Evolutionary conservation across 2,888 invertebrate genomes (phyloP).

Genomic region (Dynastes tityus): DNA sequence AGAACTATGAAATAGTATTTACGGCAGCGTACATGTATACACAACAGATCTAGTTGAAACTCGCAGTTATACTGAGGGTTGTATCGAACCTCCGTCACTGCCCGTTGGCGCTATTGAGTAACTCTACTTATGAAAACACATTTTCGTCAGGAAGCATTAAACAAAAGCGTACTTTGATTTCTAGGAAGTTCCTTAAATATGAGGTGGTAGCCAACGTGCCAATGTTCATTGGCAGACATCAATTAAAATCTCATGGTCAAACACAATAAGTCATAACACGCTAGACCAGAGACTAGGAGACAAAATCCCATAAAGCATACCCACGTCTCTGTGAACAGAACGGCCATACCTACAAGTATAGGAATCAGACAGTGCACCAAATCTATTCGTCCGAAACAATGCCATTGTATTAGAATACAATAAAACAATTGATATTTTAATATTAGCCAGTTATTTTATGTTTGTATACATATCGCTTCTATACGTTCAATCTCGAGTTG

Average conservation of each 20-base stretch:
- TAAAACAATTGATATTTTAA: slow-evolving; percentile 54
- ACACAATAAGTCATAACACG: neutral
- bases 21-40: no score
- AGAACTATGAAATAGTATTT: no score
- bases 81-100: no score
- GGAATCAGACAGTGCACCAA: slow-evolving; percentile 41
- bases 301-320: neutral
- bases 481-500: neutral
- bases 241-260: neutral
- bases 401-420: slow-evolving; percentile 53
- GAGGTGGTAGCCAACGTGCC: no score
- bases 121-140: no score
- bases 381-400: slow-evolving; percentile 50
- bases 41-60: no score
- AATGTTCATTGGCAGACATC: no score
- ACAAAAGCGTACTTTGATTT: no score
- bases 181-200: no score
- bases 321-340: neutral
- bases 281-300: neutral
- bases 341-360: slow-evolving; percentile 23
- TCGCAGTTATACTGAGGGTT: no score
- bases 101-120: no score
- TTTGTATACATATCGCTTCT: slow-evolving; percentile 11
- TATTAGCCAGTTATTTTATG: slow-evolving; percentile 45
- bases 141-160: no score